Percentiles rank a stretch among this genome's conserved stretches.
Conservation (phyloP, 2,888 invertebrate genomes). For the Hemaris fuciformis region DNA sequence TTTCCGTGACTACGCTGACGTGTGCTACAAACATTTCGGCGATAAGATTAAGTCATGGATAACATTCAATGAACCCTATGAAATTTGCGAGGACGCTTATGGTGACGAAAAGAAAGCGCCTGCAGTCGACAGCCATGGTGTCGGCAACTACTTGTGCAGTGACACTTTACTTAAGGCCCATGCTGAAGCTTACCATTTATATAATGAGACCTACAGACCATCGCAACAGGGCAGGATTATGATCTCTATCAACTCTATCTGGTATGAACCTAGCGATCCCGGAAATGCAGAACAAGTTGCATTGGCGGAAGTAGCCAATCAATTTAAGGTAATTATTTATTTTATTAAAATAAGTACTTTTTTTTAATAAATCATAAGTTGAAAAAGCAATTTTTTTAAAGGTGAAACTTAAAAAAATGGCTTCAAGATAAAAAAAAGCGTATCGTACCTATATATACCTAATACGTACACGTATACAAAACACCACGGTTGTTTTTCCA, state of each 20-base stretch:
- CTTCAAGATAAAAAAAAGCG: no score
- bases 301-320: slow-evolving; percentile 75
- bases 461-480: no score
- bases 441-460: no score
- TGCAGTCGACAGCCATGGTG: slow-evolving; percentile 78
- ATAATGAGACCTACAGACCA: slow-evolving; percentile 81
- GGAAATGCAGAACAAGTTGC: slow-evolving; percentile 63
- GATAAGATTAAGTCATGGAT: slow-evolving; percentile 84
- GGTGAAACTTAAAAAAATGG: no score
- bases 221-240: slow-evolving; percentile 79
- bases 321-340: slow-evolving; percentile 63
- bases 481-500: no score
- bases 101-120: slow-evolving; percentile 78
- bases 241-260: slow-evolving; percentile 79
- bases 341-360: not conserved
- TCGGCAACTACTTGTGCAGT: slow-evolving; percentile 84
- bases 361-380: no score
- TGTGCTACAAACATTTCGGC: slow-evolving; percentile 80
- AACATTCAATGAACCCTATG: slow-evolving; percentile 86
- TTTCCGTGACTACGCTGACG: slow-evolving; percentile 79
- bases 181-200: slow-evolving; percentile 84
- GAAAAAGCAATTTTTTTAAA: no score
- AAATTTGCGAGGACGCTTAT: slow-evolving; percentile 78
- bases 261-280: slow-evolving; percentile 75
- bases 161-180: slow-evolving; percentile 85